Base-by-base conservation (phyloP, 2,888 invertebrate species). In the Xestia xanthographa region DNA sequence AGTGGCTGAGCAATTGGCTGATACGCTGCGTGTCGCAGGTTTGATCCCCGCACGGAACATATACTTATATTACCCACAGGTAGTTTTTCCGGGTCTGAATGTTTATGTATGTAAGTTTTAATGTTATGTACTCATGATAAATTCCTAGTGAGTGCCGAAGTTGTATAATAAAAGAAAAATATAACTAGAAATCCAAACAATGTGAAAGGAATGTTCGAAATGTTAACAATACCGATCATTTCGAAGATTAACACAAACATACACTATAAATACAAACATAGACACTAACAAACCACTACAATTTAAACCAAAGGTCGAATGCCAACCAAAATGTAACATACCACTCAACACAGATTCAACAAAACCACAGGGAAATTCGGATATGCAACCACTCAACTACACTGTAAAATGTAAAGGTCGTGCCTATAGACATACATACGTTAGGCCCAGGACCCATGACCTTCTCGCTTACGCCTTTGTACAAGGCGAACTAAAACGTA, bases 371-470 rank as follows among this genome's bases (percentile, higher is more conserved):
- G 38, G 29, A 72, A 63, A 58, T 75, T 66, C 3, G 34, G 22
- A 53, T 53, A 38, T 29, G 26, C 56, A 58, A 34, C 17, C 17
- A 41, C 11, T 66, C 11, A 11, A 1, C 22, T 48, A 29, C 14
- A 14, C 5, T 53, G 26, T 38, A 29, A 29, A 22, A 17, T 29
- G 20, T 14, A 80, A 81, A 82, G 65, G 67, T 82, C 60, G 14
- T 26, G 20, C 41, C 29, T 45, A 65, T 14, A 56, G 58, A 53
- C 63, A 67, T 50, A 45, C 34, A 48, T 58, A 67, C n/a, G 22
- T 62, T 22, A 26, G 20, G 14, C 20, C 48, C 48, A 56, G 14
- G 26, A 80, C 41, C 38, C 22, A 29, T 73, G 69, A 75, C 41
- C 43, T 67, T 70, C 43, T 14, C 0, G 14, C 17, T 68, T 50